Percentiles rank a stretch among this genome's conserved stretches.
phyloP scores from a whole-genome alignment of 2,888 invertebrate species.

The Trissonchulus latispiculum region DNA sequence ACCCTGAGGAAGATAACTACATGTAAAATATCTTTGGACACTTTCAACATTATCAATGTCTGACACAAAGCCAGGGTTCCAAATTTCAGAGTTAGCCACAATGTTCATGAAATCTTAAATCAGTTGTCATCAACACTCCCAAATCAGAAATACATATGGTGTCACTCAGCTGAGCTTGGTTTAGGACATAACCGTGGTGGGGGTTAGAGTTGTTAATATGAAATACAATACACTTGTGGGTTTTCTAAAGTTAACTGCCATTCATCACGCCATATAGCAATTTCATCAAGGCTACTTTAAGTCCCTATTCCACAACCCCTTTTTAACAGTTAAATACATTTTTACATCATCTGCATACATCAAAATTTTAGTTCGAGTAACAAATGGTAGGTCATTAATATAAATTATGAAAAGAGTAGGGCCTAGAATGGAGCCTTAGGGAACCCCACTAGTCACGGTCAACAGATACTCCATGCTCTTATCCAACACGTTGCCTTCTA shows the following conservation, averaged over 20 bases:
- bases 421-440: constrained; percentile 16
- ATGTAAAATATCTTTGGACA: constrained; percentile 16
- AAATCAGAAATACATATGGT: constrained; percentile 1
- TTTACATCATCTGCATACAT: constrained; percentile 16
- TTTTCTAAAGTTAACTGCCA: constrained; percentile 8
- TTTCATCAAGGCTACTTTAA: background rate
- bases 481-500: constrained; percentile 1
- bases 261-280: background rate
- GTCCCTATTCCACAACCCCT: background rate
- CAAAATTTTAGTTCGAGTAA: constrained; percentile 1
- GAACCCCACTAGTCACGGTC: constrained; percentile 15
- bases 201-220: background rate
- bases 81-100: constrained; percentile 8
- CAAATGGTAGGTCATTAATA: too few relatives aligned
- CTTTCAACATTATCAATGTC: constrained; percentile 17
- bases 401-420: constrained; percentile 16
- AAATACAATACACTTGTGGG: constrained; percentile 12
- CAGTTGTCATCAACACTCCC: background rate
- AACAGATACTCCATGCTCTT: background rate
- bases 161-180: too few relatives aligned
- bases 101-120: too few relatives aligned
- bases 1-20: too few relatives aligned
- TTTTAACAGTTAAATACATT: too few relatives aligned
- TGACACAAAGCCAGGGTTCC: constrained; percentile 7
- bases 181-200: too few relatives aligned